Evolutionary conservation across 2,888 invertebrate genomes (phyloP).

Genomic region (Microchrysa polita): DNA sequence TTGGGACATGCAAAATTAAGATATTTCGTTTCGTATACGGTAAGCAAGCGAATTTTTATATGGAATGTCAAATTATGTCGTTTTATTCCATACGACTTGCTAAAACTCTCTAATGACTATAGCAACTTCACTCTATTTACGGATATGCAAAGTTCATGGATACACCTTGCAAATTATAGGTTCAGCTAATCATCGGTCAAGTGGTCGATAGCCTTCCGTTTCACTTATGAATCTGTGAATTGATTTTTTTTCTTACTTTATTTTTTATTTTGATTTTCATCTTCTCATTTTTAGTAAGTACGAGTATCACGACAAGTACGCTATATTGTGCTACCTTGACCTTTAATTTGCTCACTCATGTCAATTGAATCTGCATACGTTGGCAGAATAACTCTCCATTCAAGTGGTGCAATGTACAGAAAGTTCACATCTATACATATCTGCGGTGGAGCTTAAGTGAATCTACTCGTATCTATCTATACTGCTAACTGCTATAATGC

Average conservation of each 20-base stretch:
- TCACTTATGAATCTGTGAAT: not conserved
- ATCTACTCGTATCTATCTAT: too few species aligned
- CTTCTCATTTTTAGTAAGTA: not conserved
- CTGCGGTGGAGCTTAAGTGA: too few species aligned
- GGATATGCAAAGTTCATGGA: slow-evolving; percentile 4
- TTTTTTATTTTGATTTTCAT: too few species aligned
- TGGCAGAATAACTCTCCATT: not conserved
- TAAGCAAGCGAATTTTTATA: too few species aligned
- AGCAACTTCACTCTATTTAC: too few species aligned
- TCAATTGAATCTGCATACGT: not conserved
- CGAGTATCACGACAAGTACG: not conserved
- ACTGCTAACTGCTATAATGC: not conserved
- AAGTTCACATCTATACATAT: too few species aligned
- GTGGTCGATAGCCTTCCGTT: not conserved
- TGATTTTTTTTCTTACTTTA: not conserved
- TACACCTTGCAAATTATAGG: not conserved
- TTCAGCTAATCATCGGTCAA: not conserved
- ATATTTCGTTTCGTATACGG: too few species aligned
- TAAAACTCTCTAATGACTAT: too few species aligned
- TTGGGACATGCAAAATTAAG: too few species aligned
- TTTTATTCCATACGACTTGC: too few species aligned
- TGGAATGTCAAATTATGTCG: too few species aligned
- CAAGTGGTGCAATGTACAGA: too few species aligned
- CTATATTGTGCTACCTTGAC: not conserved
- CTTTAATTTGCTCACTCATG: not conserved